A percentile compares a stretch with the other conserved stretches of the same genome.
phyloP scores from a whole-genome alignment of 2,888 invertebrate species.

The Rhopalosiphum nymphaeae region DNA sequence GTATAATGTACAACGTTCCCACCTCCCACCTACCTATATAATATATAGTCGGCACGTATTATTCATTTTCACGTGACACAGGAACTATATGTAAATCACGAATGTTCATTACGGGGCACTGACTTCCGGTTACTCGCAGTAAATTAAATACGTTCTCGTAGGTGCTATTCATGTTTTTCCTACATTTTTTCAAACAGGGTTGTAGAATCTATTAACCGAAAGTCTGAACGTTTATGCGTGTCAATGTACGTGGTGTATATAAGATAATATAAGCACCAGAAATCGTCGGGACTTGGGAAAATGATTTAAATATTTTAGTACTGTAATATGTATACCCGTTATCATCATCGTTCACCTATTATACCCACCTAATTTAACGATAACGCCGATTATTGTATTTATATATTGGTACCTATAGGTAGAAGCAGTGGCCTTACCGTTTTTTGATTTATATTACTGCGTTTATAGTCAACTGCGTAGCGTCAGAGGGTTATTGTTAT shows the following conservation, averaged over 20 bases:
- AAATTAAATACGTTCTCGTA: background rate
- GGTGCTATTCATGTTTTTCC: background rate
- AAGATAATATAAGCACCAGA: background rate
- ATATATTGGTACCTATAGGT: background rate
- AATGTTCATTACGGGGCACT: background rate
- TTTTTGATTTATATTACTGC: conserved; percentile 2
- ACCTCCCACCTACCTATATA: background rate
- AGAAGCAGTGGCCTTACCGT: background rate
- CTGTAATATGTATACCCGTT: background rate
- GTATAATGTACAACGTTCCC: background rate
- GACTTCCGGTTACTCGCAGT: conserved; percentile 16
- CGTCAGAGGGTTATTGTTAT: background rate
- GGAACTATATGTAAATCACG: conserved; percentile 30
- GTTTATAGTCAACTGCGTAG: background rate
- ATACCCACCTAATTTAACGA: background rate
- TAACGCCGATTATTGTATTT: background rate
- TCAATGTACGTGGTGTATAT: background rate
- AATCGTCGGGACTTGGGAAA: background rate
- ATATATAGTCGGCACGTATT: background rate
- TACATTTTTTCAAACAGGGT: background rate
- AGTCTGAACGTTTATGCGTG: background rate
- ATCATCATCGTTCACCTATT: background rate
- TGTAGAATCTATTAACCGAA: background rate
- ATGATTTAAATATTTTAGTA: background rate
- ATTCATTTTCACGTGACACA: conserved; percentile 35